Conservation (phyloP, 2,113 vertebrate species). For the Chlorodrepanis virens region DNA sequence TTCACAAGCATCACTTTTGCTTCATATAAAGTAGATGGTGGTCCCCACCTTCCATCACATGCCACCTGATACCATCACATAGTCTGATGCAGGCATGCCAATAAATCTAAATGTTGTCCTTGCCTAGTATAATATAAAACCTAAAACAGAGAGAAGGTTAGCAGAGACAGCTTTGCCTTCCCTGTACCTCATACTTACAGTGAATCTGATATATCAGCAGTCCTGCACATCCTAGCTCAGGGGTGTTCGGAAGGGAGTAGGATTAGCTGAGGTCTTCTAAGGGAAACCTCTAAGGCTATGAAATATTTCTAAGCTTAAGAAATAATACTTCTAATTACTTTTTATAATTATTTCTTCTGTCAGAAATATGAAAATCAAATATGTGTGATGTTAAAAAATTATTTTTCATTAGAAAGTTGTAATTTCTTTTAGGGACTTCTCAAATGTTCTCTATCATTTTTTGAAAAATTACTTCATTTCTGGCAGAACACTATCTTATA, state of each 20-base stretch:
- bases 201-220: background rate
- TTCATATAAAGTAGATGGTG: background rate
- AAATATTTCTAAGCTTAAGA: background rate
- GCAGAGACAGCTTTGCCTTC: background rate
- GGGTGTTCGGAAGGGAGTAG: background rate
- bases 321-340: slow-evolving; percentile 3
- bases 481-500: background rate
- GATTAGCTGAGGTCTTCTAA: background rate
- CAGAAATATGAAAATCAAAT: slow-evolving; percentile 28
- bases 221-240: background rate
- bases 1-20: background rate
- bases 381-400: slow-evolving; percentile 10
- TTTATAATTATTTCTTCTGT: slow-evolving; percentile 21
- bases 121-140: background rate
- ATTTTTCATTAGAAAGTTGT: slow-evolving; percentile 25
- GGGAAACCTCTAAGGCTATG: background rate
- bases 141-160: background rate
- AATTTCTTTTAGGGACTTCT: slow-evolving; percentile 6
- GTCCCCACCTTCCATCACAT: background rate
- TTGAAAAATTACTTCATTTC: background rate
- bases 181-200: background rate
- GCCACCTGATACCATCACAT: background rate
- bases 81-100: background rate
- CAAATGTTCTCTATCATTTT: background rate
- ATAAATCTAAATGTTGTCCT: background rate